Percentiles rank a stretch among this genome's conserved stretches.
These are phyloP conservation scores for Elysia chlorotica DNA, from an alignment of 1,140 invertebrate species.

Conservation along the genomic window DNA sequence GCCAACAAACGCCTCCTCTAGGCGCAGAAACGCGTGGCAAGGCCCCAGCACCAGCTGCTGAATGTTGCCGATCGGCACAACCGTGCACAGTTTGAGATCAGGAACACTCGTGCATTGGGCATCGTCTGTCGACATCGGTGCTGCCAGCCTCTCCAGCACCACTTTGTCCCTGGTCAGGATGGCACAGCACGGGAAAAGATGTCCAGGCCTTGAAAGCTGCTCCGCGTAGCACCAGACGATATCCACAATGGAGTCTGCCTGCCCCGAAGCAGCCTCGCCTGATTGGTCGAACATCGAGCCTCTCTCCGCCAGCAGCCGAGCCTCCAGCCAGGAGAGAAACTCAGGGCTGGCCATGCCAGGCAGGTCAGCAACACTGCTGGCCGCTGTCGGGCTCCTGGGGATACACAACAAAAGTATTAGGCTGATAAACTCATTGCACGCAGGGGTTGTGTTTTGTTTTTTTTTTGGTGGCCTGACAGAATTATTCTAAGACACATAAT, in stretches of 20 bases:
- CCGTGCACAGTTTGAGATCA: conserved; percentile 45
- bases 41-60: conserved; percentile 51
- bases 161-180: conserved; percentile 51
- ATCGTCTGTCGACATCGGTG: conserved; percentile 27
- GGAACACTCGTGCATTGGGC: conserved; percentile 43
- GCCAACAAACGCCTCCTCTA: conserved; percentile 57
- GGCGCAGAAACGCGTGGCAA: conserved; percentile 45
- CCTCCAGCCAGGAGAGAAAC: conserved; percentile 40
- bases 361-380: conserved; percentile 30
- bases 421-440: no score
- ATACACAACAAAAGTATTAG: no score
- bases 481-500: no score
- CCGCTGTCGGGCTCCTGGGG: conserved; percentile 5
- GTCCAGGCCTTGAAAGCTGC: conserved; percentile 39
- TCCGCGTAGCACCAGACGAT: conserved; percentile 54
- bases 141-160: conserved; percentile 47
- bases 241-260: conserved; percentile 29
- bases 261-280: background rate
- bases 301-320: conserved; percentile 30
- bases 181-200: conserved; percentile 44
- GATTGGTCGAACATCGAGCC: background rate
- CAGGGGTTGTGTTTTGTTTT: no score
- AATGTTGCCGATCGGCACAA: conserved; percentile 50
- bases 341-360: conserved; percentile 30
- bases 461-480: no score